These are phyloP conservation scores for Menidia beryllina DNA, from an alignment of 2,113 vertebrate species.

Conservation along the genomic window DNA sequence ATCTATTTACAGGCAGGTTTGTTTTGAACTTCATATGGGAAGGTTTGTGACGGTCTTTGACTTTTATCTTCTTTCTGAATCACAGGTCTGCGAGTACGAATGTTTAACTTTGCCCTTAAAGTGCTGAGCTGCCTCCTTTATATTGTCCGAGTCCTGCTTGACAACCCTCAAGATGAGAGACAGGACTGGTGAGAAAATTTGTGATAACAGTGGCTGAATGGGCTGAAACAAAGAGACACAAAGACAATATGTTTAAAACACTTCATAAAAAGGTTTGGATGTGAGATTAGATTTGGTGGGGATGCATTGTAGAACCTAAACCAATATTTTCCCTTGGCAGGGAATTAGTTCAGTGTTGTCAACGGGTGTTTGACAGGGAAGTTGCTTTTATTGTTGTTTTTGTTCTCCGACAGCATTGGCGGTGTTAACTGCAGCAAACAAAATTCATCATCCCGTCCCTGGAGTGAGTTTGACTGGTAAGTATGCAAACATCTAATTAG, in stretches of 20 bases:
- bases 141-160: slow-evolving; percentile 86
- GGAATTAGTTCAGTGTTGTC: not conserved
- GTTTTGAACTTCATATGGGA: not conserved
- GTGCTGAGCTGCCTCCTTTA: slow-evolving; percentile 88
- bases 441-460: slow-evolving; percentile 80
- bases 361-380: not conserved
- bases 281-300: slow-evolving; percentile 3
- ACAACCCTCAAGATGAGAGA: slow-evolving; percentile 80
- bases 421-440: slow-evolving; percentile 83
- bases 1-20: not conserved
- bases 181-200: slow-evolving; percentile 82
- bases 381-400: slow-evolving; percentile 9
- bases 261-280: slow-evolving; percentile 9
- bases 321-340: not conserved
- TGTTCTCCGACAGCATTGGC: slow-evolving; percentile 65
- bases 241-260: slow-evolving; percentile 20
- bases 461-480: slow-evolving; percentile 86
- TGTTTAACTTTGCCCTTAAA: slow-evolving; percentile 88
- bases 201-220: slow-evolving; percentile 31
- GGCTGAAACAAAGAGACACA: slow-evolving; percentile 44
- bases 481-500: slow-evolving; percentile 54
- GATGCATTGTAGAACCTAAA: slow-evolving; percentile 17
- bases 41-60: not conserved
- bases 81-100: slow-evolving; percentile 86
- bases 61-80: slow-evolving; percentile 6